A percentile compares a stretch with the other conserved stretches of the same genome.
phyloP scores from a whole-genome alignment of 2,888 invertebrate genomes.

The Coronaproctus castanopsis region DNA sequence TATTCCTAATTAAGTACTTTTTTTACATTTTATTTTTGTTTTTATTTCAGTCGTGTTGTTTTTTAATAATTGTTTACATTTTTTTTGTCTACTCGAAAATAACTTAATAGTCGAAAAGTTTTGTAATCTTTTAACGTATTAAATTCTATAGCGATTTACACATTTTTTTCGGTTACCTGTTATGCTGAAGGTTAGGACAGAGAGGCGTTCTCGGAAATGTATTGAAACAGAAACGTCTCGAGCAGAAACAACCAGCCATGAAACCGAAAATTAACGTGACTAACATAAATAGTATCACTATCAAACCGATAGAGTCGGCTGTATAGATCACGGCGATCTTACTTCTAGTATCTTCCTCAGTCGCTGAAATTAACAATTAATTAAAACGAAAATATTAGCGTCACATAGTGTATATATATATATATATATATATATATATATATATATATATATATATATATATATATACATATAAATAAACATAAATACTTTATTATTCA shows the following conservation, averaged over 20 bases:
- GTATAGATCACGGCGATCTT: conserved; percentile 41
- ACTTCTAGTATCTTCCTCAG: conserved; percentile 32
- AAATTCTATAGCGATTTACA: not conserved
- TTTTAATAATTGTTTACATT: not conserved
- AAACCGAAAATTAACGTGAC: conserved; percentile 65
- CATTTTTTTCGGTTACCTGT: conserved; percentile 31
- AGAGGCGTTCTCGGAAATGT: conserved; percentile 51
- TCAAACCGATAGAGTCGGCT: conserved; percentile 58
- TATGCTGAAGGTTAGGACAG: conserved; percentile 58
- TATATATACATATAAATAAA: too few relatives aligned
- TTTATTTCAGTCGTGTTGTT: not conserved
- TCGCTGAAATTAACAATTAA: too few relatives aligned
- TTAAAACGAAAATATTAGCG: too few relatives aligned
- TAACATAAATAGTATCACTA: conserved; percentile 57
- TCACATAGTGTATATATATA: too few relatives aligned
- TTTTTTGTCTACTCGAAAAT: not conserved
- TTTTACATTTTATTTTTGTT: not conserved
- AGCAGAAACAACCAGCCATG: conserved; percentile 63
- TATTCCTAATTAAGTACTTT: too few relatives aligned
- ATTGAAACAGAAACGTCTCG: conserved; percentile 49
- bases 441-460: too few relatives aligned
- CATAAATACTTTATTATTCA: too few relatives aligned
- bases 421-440: too few relatives aligned
- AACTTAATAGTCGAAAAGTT: too few relatives aligned
- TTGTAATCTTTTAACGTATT: not conserved